Percentiles rank a stretch among this genome's conserved stretches.
These are phyloP conservation scores for Clivina fossor DNA, from an alignment of 2,888 invertebrate species.

Conservation along the genomic window DNA sequence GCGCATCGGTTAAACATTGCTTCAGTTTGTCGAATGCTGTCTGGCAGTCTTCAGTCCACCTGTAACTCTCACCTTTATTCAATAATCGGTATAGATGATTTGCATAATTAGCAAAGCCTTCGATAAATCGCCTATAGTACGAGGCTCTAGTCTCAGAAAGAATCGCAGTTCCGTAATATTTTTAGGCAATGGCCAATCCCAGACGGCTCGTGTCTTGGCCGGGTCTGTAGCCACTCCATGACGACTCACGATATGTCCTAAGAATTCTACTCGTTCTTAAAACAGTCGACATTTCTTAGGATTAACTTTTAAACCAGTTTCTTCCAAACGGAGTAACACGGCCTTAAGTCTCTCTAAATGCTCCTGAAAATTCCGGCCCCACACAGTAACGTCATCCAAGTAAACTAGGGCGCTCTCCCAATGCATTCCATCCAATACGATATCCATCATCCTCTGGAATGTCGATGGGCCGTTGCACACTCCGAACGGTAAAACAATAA, in stretches of 20 bases:
- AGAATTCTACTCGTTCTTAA: conserved; percentile 33
- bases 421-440: not conserved
- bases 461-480: conserved; percentile 2
- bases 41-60: not conserved
- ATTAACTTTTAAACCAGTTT: conserved; percentile 38
- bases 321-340: not conserved
- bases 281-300: conserved; percentile 37
- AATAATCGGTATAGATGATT: conserved; percentile 37
- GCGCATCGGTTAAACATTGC: not conserved
- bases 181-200: conserved; percentile 33
- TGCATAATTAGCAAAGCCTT: conserved; percentile 34
- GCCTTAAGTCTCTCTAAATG: not conserved
- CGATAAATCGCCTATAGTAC: conserved; percentile 44
- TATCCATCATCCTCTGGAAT: not conserved
- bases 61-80: conserved; percentile 30
- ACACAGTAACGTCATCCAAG: conserved; percentile 5
- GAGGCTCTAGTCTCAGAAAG: conserved; percentile 41
- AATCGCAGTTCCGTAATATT: conserved; percentile 35
- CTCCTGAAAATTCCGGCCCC: not conserved
- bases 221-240: conserved; percentile 36
- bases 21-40: conserved; percentile 6
- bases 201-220: conserved; percentile 4
- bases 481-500: conserved; percentile 1
- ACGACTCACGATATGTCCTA: conserved; percentile 41
- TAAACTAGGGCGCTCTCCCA: conserved; percentile 1